phyloP scores from a whole-genome alignment of 2,888 invertebrate species.

The Neoitamus cyanurus region DNA sequence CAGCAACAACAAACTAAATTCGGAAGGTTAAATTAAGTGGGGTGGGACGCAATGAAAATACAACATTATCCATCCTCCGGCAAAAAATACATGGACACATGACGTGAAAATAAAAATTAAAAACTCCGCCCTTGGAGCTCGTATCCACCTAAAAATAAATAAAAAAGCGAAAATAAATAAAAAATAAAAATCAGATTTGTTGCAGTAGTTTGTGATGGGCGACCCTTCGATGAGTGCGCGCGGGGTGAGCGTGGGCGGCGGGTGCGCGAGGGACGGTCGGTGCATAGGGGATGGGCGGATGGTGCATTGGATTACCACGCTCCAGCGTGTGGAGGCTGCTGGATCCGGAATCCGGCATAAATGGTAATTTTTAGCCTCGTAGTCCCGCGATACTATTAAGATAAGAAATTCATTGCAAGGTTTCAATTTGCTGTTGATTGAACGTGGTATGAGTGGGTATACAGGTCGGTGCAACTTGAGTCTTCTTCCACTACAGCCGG shows the following conservation, averaged over 20 bases:
- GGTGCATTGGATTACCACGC: conserved; percentile 14
- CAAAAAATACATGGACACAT: conserved; percentile 48
- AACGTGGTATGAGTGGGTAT: background rate
- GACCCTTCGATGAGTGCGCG: background rate
- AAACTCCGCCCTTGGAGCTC: conserved; percentile 63
- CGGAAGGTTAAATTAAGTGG: conserved; percentile 45
- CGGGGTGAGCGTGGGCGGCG: background rate
- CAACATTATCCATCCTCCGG: conserved; percentile 39
- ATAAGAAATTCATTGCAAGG: conserved; percentile 28
- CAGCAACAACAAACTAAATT: conserved; percentile 61
- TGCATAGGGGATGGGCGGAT: background rate
- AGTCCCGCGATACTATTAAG: conserved; percentile 35
- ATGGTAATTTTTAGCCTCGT: conserved; percentile 18
- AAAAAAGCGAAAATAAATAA: background rate
- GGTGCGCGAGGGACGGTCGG: background rate
- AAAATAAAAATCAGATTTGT: conserved; percentile 45
- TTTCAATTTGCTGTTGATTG: conserved; percentile 32
- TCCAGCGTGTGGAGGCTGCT: background rate
- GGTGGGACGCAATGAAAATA: conserved; percentile 41
- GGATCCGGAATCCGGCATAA: conserved; percentile 15
- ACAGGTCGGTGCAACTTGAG: background rate
- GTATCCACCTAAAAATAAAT: conserved; percentile 33
- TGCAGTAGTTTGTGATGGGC: conserved; percentile 42
- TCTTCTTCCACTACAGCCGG: background rate
- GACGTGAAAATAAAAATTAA: conserved; percentile 63